Base-by-base conservation (phyloP, 2,113 vertebrate species). In the Terrapene triunguis region DNA sequence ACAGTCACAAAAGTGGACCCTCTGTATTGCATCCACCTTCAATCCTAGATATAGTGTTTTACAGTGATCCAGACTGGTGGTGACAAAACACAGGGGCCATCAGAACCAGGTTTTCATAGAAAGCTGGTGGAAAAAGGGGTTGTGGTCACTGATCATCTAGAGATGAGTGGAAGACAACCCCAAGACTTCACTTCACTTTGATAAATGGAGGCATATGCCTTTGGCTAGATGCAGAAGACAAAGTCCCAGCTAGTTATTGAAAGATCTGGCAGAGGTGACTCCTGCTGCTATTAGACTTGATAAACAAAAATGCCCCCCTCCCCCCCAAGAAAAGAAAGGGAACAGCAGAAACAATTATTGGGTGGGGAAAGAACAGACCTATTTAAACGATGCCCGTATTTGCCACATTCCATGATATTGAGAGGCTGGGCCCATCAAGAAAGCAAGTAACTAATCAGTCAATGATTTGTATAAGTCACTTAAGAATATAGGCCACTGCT, bases 401-500 rank as follows among this genome's bases (percentile, higher is more conserved):
- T 65, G 44, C 72, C 80, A 76, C 80, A 29, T 32, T 55, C 44
- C 47, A 42, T 14, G 78, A 78, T 21, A 50, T 1, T 0, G 24
- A 87, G 69, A 59, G 59, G 3, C 89, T 59, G 87, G 62, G 57
- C 79, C 55, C 1, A 0, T 2, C 83, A 69, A 81, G 86, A 54
- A 47, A 16, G 47, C 5, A 4, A 96, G 94, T 27, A 83, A 83
- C 47, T 11, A 47, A 84, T 4, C 80, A 13, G 87, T 4, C 87
- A 4, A 72, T 80, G 96, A 85, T 94, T 90, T 89, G 94, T 88
- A 94, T 53, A 79, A 91, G 8, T 27, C 50, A 90, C 96, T 82
- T 32, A 82, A 78, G 95, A 51, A 38, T 74, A 93, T 0, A 5
- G 87, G 92, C 92, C 92, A 92, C 96, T 96, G 96, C 96, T 96